Conservation (phyloP, 2,113 vertebrate species). For the Baryphthengus martii region DNA sequence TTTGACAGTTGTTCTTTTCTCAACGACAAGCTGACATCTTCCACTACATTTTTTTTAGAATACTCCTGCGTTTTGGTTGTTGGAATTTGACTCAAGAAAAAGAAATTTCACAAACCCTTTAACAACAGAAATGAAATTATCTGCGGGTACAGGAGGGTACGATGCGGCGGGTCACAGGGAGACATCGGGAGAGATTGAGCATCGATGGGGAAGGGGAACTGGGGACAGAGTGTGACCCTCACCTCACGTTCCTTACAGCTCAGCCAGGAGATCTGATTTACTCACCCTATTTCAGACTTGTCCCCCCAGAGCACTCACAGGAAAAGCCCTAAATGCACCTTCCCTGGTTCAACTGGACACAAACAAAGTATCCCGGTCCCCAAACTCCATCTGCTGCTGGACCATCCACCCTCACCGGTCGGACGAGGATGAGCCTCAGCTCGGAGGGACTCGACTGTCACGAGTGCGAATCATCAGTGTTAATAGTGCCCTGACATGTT, state of each 20-base stretch:
- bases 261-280: not conserved
- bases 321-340: not conserved
- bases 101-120: not conserved
- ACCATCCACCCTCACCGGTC: rapidly evolving
- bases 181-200: rapidly evolving
- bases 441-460: rapidly evolving
- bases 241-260: not conserved
- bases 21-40: slow-evolving; percentile 41
- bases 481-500: not conserved
- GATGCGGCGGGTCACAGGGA: rapidly evolving
- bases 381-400: not conserved
- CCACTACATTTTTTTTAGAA: not conserved
- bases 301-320: not conserved
- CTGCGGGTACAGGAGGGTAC: rapidly evolving
- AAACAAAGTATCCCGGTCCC: not conserved
- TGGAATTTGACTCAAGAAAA: not conserved
- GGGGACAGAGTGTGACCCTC: not conserved
- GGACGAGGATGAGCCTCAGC: not conserved
- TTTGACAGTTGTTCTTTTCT: slow-evolving; percentile 65
- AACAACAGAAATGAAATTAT: not conserved
- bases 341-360: not conserved
- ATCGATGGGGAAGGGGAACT: rapidly evolving
- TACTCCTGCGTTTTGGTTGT: not conserved
- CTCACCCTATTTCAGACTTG: not conserved
- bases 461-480: rapidly evolving